Evolutionary conservation across 2,888 invertebrate genomes (phyloP), one percentile per base, ranked within the genome.

Genomic region (Agonopterix heracliana): DNA sequence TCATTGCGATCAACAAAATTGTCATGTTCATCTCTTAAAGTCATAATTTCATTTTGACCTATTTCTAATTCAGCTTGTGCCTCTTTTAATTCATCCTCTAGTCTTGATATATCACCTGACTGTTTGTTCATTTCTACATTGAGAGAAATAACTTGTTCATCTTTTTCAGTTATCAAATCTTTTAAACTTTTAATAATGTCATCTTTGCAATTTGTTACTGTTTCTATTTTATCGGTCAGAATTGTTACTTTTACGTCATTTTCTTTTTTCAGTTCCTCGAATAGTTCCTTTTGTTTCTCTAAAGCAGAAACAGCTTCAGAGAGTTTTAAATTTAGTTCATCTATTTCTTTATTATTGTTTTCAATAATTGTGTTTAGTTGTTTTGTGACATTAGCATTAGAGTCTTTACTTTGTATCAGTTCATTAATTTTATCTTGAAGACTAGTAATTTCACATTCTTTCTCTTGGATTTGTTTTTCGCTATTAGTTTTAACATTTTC

Each of bases 211-310:
- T 71, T 70, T 5, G 68, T 65, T 1, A 79, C 61, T 66, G 80
- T 78, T 63, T 87, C 80, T 45, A 91, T 54, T 49, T 79, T 77
- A 53, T 89, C 82, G 55, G 84, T 74, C 45, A 85, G 65, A 55
- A 69, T 68, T 9, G 57, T 61, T 12, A 80, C 66, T 63, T 90
- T 81, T 48, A 70, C 62, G 50, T 76, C 74, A 46, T 78, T 74
- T 53, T 88, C 83, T 56, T 84, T 85, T 54, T 78, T 75, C 52
- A 68, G 72, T 41, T 78, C 75, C 64, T 89, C 89, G 51, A 90
- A 74, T 49, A 90, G 83, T 35, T 74, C 68, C 49, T 88, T 72
- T 50, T 68, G 60, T 43, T 66, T 67, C 53, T 75, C 64, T 42
- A 71, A 54, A 14, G 55, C 49, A 56, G 51, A 66, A 64, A 49